Conservation (phyloP, 2,888 invertebrate species). For the Hirtodrosophila histrioides region DNA sequence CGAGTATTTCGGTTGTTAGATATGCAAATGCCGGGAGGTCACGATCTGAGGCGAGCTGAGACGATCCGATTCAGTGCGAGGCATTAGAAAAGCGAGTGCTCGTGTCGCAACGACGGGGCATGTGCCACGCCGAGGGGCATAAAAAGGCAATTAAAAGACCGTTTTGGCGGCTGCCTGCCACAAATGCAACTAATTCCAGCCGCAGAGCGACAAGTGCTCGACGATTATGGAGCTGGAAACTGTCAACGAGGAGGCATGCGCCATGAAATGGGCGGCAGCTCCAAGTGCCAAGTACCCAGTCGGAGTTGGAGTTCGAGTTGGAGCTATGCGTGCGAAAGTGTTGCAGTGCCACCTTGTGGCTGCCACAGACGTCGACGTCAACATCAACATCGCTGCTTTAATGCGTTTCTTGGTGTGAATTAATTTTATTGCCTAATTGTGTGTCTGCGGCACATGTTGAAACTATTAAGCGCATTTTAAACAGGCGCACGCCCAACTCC, state of each 20-base stretch:
- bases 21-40: slow-evolving; percentile 13
- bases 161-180: slow-evolving; percentile 38
- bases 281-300: slow-evolving; percentile 20
- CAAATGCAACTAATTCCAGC: slow-evolving; percentile 37
- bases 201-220: background rate
- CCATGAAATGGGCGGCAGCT: slow-evolving; percentile 49
- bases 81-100: slow-evolving; percentile 45
- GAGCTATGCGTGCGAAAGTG: slow-evolving; percentile 81
- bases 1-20: slow-evolving; percentile 21
- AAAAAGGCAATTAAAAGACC: slow-evolving; percentile 50
- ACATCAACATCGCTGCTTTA: slow-evolving; percentile 34
- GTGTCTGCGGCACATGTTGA: slow-evolving; percentile 82
- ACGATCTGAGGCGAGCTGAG: background rate
- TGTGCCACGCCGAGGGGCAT: slow-evolving; percentile 17
- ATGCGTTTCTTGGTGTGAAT: slow-evolving; percentile 80
- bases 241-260: slow-evolving; percentile 58
- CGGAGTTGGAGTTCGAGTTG: slow-evolving; percentile 43
- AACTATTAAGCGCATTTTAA: slow-evolving; percentile 82
- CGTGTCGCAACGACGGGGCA: slow-evolving; percentile 6
- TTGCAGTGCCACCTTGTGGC: slow-evolving; percentile 62
- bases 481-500: slow-evolving; percentile 31
- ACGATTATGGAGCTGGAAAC: slow-evolving; percentile 52
- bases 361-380: slow-evolving; percentile 22
- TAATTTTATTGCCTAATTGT: slow-evolving; percentile 82
- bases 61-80: slow-evolving; percentile 39